A percentile compares a stretch with the other conserved stretches of the same genome.
Evolutionary conservation across 1,140 invertebrate species (phyloP).

Genomic region (Drosophila prosaltans): DNA sequence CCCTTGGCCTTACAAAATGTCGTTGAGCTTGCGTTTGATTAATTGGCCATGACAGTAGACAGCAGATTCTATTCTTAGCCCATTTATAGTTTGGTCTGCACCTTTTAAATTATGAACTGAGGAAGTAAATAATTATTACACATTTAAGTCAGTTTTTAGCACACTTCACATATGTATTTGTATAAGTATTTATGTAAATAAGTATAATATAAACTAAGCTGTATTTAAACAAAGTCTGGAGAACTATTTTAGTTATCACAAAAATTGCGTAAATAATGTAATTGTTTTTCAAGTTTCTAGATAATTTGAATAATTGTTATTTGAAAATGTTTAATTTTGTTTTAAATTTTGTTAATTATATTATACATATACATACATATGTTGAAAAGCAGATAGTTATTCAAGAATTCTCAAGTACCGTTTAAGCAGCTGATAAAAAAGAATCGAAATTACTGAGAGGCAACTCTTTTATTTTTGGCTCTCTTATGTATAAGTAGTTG

Average conservation of each 20-base stretch:
- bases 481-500: background rate
- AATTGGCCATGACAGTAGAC: slow-evolving; percentile 45
- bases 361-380: too few species aligned
- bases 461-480: background rate
- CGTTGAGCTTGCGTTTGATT: slow-evolving; percentile 49
- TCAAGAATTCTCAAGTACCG: background rate
- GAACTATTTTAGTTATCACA: too few species aligned
- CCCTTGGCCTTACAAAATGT: slow-evolving; percentile 23
- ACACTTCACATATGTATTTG: too few species aligned
- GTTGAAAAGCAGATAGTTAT: too few species aligned
- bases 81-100: background rate
- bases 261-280: too few species aligned
- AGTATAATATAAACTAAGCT: background rate
- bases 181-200: too few species aligned
- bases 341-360: too few species aligned
- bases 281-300: too few species aligned
- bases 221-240: too few species aligned
- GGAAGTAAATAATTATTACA: background rate
- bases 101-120: background rate
- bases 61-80: background rate
- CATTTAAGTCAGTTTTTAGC: background rate
- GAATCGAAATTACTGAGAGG: background rate
- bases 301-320: too few species aligned
- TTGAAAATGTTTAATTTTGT: too few species aligned
- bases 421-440: slow-evolving; percentile 37